A percentile compares a stretch with the other conserved stretches of the same genome.
These are phyloP conservation scores for Yponomeuta plumbellus DNA, from an alignment of 2,888 invertebrate genomes.

Conservation along the genomic window DNA sequence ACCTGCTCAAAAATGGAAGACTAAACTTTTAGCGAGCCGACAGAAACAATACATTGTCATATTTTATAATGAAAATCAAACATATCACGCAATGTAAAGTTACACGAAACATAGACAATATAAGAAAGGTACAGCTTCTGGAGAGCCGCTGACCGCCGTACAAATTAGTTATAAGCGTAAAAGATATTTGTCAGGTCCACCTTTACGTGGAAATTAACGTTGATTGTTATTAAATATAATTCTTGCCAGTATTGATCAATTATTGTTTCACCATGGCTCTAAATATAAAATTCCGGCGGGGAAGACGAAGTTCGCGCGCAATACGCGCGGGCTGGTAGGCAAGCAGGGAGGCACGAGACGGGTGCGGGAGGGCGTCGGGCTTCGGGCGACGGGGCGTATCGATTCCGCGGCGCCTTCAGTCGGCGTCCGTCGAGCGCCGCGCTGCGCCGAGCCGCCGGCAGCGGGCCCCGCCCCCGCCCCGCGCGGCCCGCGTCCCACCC, in stretches of 20 bases:
- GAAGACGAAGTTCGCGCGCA: slow-evolving; percentile 76
- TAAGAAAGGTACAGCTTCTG: no score
- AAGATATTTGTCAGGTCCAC: not conserved
- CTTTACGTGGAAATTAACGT: not conserved
- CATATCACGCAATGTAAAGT: no score
- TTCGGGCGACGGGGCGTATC: slow-evolving; percentile 59
- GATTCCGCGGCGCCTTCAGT: slow-evolving; percentile 72
- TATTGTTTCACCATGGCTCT: slow-evolving; percentile 74
- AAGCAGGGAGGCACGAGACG: slow-evolving; percentile 25
- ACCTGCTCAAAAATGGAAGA: slow-evolving; percentile 17
- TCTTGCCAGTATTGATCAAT: slow-evolving; percentile 59
- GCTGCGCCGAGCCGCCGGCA: slow-evolving; percentile 71
- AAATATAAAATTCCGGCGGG: slow-evolving; percentile 74
- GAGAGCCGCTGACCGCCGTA: no score
- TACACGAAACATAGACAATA: no score
- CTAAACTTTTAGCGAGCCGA: not conserved
- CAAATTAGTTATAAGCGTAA: no score
- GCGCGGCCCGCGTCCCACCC: slow-evolving; percentile 35
- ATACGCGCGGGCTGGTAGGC: slow-evolving; percentile 56
- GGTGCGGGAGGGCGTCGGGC: slow-evolving; percentile 27
- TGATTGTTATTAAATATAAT: not conserved
- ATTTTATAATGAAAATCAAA: not conserved
- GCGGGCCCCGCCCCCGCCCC: slow-evolving; percentile 48
- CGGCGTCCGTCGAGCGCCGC: slow-evolving; percentile 74
- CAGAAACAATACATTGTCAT: not conserved